These are phyloP conservation scores for Anarsia innoxiella DNA, from an alignment of 2,888 invertebrate species.

Conservation along the genomic window DNA sequence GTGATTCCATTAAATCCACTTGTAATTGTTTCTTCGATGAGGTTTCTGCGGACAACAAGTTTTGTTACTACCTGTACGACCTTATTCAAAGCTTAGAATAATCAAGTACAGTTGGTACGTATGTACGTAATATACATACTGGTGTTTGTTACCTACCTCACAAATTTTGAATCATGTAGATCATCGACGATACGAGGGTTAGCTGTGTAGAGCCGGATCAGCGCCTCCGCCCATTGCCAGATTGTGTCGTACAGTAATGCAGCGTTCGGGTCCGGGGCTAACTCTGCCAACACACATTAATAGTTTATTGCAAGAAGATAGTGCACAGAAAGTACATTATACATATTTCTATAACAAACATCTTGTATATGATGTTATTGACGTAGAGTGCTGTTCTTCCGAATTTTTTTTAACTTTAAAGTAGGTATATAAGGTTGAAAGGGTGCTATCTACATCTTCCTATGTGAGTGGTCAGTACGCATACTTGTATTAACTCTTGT, in stretches of 20 bases:
- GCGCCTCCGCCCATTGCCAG: slow-evolving; percentile 44
- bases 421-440: no score
- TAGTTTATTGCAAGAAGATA: background rate
- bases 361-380: no score
- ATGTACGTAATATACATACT: background rate
- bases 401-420: no score
- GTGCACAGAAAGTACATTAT: no score
- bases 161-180: slow-evolving; percentile 36
- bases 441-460: no score
- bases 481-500: no score
- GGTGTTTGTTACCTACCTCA: slow-evolving; percentile 26
- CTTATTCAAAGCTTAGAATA: no score
- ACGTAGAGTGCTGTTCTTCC: no score
- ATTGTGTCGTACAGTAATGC: slow-evolving; percentile 55
- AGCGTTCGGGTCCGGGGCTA: slow-evolving; percentile 30
- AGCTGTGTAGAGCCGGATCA: slow-evolving; percentile 29
- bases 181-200: slow-evolving; percentile 39
- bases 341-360: no score
- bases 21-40: slow-evolving; percentile 32
- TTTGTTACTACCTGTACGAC: no score
- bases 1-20: slow-evolving; percentile 40
- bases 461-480: no score
- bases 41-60: slow-evolving; percentile 28
- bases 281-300: slow-evolving; percentile 3
- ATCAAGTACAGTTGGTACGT: no score